A percentile compares a stretch with the other conserved stretches of the same genome.
These are phyloP conservation scores for Esox lucius DNA, from an alignment of 2,797 vertebrate species.

Conservation along the genomic window DNA sequence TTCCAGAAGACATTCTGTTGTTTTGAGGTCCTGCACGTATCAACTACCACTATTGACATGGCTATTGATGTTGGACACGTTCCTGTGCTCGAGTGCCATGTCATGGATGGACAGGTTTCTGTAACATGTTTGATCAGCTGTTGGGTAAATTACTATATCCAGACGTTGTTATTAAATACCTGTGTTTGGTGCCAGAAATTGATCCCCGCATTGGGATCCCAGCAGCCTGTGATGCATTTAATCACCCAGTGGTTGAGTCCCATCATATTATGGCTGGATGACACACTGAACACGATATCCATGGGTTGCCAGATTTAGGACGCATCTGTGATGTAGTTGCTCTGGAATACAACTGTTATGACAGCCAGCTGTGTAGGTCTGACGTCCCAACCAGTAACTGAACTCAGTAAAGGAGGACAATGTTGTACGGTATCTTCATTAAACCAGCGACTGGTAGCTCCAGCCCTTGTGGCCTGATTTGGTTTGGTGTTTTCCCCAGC, in stretches of 20 bases:
- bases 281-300: background rate
- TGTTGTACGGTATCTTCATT: slow-evolving; percentile 44
- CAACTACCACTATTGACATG: background rate
- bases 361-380: background rate
- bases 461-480: too few relatives aligned
- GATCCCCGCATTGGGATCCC: too few relatives aligned
- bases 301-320: background rate
- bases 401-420: slow-evolving; percentile 42
- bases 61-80: background rate
- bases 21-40: background rate
- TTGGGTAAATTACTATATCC: too few relatives aligned
- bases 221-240: too few relatives aligned
- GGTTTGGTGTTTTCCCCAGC: too few relatives aligned
- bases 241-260: too few relatives aligned
- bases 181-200: too few relatives aligned
- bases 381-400: too few relatives aligned
- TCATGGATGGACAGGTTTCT: background rate
- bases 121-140: too few relatives aligned
- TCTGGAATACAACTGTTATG: background rate
- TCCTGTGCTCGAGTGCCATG: background rate
- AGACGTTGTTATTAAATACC: too few relatives aligned
- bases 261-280: background rate
- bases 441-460: too few relatives aligned
- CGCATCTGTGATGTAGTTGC: background rate
- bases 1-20: slow-evolving; percentile 44